Percentiles rank a stretch among this genome's conserved stretches.
These are phyloP conservation scores for Acanthoscelides obtectus DNA, from an alignment of 2,888 invertebrate species.

Conservation along the genomic window DNA sequence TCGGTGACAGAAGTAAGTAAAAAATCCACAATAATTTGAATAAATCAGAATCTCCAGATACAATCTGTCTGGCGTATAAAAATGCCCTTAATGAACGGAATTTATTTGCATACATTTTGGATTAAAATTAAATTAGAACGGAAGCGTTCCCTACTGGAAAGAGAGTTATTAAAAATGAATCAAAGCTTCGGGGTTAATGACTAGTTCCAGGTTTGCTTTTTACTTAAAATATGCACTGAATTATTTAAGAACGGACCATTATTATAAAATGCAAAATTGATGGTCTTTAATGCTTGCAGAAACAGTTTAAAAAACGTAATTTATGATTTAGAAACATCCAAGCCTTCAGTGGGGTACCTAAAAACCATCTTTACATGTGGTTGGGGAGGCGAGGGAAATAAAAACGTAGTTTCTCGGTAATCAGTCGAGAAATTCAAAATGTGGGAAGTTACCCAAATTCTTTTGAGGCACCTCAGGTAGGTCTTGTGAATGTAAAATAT, in stretches of 20 bases:
- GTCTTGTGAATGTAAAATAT: no score
- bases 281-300: background rate
- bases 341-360: no score
- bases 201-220: background rate
- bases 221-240: background rate
- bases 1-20: no score
- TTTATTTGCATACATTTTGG: background rate
- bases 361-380: no score
- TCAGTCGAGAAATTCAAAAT: no score
- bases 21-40: background rate
- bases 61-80: background rate
- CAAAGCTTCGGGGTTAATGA: background rate
- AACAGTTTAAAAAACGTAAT: no score
- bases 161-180: background rate
- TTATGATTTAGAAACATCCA: no score
- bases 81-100: background rate
- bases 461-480: no score
- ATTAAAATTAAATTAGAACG: background rate
- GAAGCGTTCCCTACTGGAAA: background rate
- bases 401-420: no score
- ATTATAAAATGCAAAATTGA: background rate
- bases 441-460: no score
- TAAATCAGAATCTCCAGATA: background rate
- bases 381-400: no score
- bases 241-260: background rate